These are phyloP conservation scores for Echeneis naucrates DNA, from an alignment of 2,797 vertebrate species.

Conservation along the genomic window DNA sequence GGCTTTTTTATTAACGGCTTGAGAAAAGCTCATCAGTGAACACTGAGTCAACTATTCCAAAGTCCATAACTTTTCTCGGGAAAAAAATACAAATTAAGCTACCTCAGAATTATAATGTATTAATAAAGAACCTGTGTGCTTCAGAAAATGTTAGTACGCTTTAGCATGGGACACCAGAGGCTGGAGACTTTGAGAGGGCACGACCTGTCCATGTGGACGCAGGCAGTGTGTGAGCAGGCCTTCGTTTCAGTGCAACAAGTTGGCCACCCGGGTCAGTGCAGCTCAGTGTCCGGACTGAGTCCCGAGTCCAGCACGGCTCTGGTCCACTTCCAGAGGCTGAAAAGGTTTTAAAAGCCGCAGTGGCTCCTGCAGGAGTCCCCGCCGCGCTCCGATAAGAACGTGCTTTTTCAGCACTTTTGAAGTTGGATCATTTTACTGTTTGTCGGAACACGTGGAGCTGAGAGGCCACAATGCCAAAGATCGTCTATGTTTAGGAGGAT, in stretches of 20 bases:
- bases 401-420: slow-evolving; percentile 59
- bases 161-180: background rate
- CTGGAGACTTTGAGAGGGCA: background rate
- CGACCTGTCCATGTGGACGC: background rate
- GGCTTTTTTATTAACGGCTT: no score
- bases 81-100: no score
- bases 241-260: slow-evolving; percentile 42
- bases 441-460: slow-evolving; percentile 82
- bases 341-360: fast-evolving
- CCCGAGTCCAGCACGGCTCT: fast-evolving
- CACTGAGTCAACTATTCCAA: background rate
- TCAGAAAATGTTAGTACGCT: background rate
- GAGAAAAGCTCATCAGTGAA: no score
- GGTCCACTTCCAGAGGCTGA: fast-evolving
- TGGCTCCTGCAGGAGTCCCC: background rate
- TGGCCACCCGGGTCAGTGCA: background rate
- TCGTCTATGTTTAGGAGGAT: background rate
- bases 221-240: slow-evolving; percentile 1
- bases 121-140: background rate
- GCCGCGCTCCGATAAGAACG: slow-evolving; percentile 20
- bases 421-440: slow-evolving; percentile 72
- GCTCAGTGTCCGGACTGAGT: background rate
- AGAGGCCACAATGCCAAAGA: slow-evolving; percentile 67
- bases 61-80: background rate
- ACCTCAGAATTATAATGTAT: background rate